Evolutionary conservation across 2,797 vertebrate genomes (phyloP).

Genomic region (Geotrypetes seraphini): DNA sequence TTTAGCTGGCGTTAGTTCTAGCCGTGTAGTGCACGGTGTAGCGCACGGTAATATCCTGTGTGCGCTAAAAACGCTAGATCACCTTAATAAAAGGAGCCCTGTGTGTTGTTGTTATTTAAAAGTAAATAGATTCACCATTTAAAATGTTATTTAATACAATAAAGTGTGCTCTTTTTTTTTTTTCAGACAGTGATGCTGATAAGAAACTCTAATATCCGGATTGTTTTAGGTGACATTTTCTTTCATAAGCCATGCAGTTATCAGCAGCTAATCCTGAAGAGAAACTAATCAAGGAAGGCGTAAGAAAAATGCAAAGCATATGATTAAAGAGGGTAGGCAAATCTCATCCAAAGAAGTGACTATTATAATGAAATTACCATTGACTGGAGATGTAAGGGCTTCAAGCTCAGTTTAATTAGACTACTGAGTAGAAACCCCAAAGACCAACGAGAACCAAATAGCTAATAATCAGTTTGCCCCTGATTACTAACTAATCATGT

Average conservation of each 20-base stretch:
- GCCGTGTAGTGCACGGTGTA: too few relatives aligned
- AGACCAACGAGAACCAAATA: conserved; percentile 68
- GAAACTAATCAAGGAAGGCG: conserved; percentile 74
- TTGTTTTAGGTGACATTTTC: conserved; percentile 57
- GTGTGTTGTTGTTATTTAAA: too few relatives aligned
- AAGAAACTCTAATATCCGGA: conserved; percentile 39
- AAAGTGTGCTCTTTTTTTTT: conserved; percentile 15
- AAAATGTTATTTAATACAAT: conserved; percentile 36
- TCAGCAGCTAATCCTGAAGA: conserved; percentile 62
- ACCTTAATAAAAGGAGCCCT: too few relatives aligned
- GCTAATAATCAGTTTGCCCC: conserved; percentile 90
- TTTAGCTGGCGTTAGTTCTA: too few relatives aligned
- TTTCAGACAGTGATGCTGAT: conserved; percentile 23
- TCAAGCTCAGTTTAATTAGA: conserved; percentile 71
- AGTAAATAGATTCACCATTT: conserved; percentile 12
- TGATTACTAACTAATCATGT: conserved; percentile 89
- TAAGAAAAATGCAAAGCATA: conserved; percentile 64
- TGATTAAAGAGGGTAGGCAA: conserved; percentile 63
- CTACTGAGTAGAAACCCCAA: conserved; percentile 62
- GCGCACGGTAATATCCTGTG: too few relatives aligned
- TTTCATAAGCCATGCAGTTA: conserved; percentile 57
- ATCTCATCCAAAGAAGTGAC: conserved; percentile 50
- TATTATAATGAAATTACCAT: conserved; percentile 54
- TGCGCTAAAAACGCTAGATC: too few relatives aligned
- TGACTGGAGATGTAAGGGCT: conserved; percentile 65